phyloP scores from a whole-genome alignment of 2,113 vertebrate genomes.

The Boleophthalmus pectinirostris region DNA sequence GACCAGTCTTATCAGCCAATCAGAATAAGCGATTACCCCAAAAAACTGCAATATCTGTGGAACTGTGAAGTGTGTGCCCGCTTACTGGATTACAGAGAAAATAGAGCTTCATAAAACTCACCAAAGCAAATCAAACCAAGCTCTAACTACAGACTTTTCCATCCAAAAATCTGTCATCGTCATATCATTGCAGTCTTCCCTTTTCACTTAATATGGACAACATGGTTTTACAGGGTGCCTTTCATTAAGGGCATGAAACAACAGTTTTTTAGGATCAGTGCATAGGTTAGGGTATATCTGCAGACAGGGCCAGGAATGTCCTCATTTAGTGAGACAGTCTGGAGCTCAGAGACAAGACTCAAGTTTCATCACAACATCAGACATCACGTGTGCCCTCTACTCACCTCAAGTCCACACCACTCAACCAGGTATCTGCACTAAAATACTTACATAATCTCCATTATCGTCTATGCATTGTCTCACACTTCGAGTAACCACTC shows the following conservation, averaged over 20 bases:
- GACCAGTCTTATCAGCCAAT: background rate
- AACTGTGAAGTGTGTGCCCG: constrained; percentile 11
- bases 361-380: constrained; percentile 29
- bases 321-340: constrained; percentile 24
- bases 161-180: background rate
- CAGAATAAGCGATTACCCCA: background rate
- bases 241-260: constrained; percentile 34
- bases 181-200: background rate
- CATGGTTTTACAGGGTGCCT: background rate
- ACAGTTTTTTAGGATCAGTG: constrained; percentile 20
- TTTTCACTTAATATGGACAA: background rate
- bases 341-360: constrained; percentile 26
- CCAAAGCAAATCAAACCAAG: constrained; percentile 1
- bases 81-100: background rate
- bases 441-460: background rate
- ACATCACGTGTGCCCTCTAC: constrained; percentile 5
- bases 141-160: background rate
- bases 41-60: constrained; percentile 8
- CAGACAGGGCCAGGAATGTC: constrained; percentile 31
- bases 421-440: no score
- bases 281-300: constrained; percentile 21
- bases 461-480: background rate
- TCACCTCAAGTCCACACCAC: background rate
- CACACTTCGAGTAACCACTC: background rate
- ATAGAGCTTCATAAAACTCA: background rate